These are phyloP conservation scores for Nipponacmea schrenckii DNA, from an alignment of 2,888 invertebrate species.

Conservation along the genomic window DNA sequence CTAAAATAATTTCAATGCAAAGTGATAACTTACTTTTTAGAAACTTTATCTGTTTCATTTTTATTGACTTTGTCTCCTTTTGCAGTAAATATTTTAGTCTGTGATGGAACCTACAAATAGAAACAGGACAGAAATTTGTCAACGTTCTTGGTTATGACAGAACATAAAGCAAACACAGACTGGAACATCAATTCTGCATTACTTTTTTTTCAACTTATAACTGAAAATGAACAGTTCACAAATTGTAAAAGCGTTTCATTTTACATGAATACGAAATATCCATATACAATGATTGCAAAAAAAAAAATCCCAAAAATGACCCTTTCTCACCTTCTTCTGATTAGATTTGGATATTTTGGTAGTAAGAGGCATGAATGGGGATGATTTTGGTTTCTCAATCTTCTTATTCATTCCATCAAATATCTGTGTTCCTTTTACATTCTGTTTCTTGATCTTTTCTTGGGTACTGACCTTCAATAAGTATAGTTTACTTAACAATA, in stretches of 20 bases:
- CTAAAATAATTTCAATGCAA: too few species aligned
- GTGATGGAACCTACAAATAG: background rate
- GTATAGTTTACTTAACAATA: background rate
- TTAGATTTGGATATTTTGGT: constrained; percentile 28
- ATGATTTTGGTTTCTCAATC: constrained; percentile 34
- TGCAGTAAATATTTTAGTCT: background rate
- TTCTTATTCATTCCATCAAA: constrained; percentile 61
- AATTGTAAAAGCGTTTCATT: too few species aligned
- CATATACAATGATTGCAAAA: too few species aligned
- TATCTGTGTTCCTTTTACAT: constrained; percentile 57
- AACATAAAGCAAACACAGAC: too few species aligned
- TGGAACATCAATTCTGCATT: too few species aligned
- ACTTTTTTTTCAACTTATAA: too few species aligned
- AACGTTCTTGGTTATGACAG: too few species aligned
- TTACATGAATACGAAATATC: too few species aligned
- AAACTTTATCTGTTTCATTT: too few species aligned
- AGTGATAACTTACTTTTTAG: too few species aligned
- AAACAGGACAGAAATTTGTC: background rate
- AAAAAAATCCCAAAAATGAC: too few species aligned
- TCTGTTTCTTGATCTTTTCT: background rate
- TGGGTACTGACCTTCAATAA: background rate
- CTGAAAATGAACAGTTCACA: too few species aligned
- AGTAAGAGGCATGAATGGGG: constrained; percentile 29
- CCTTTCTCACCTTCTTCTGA: constrained; percentile 15
- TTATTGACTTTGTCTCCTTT: background rate